Evolutionary conservation across 2,797 vertebrate genomes (phyloP).

Genomic region (Pantherophis alleghaniensis): DNA sequence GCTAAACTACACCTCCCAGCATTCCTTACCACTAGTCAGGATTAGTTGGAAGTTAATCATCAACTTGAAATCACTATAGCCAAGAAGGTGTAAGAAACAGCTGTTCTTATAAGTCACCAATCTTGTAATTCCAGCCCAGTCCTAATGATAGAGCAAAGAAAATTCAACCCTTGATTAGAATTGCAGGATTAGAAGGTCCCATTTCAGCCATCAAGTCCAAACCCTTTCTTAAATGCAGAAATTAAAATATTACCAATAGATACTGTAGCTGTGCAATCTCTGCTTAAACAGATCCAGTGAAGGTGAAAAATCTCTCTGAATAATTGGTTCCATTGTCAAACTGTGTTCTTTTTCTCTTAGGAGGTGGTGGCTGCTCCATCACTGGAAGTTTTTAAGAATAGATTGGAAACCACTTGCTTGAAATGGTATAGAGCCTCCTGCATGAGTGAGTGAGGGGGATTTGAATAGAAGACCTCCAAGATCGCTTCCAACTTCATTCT

Average conservation of each 20-base stretch:
- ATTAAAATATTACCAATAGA: neutral
- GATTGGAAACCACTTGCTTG: neutral
- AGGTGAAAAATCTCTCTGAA: neutral
- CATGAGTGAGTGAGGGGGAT: accelerated
- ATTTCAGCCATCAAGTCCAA: neutral
- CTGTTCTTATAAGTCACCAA: neutral
- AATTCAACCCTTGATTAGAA: neutral
- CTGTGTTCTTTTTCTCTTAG: neutral
- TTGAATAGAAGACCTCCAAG: neutral
- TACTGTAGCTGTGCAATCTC: neutral
- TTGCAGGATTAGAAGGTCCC: neutral
- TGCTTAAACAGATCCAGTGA: neutral
- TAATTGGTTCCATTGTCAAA: neutral
- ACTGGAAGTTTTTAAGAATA: neutral
- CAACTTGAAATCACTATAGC: neutral
- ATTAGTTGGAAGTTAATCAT: neutral
- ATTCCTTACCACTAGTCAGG: neutral
- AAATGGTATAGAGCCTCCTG: neutral
- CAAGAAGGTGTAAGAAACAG: neutral
- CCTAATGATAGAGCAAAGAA: neutral
- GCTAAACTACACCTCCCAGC: neutral
- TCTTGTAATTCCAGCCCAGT: neutral
- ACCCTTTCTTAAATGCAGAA: neutral
- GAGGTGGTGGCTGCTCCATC: neutral
- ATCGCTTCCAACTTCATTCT: neutral